Evolutionary conservation across 2,113 vertebrate genomes (phyloP).

Genomic region (Butorides virescens): DNA sequence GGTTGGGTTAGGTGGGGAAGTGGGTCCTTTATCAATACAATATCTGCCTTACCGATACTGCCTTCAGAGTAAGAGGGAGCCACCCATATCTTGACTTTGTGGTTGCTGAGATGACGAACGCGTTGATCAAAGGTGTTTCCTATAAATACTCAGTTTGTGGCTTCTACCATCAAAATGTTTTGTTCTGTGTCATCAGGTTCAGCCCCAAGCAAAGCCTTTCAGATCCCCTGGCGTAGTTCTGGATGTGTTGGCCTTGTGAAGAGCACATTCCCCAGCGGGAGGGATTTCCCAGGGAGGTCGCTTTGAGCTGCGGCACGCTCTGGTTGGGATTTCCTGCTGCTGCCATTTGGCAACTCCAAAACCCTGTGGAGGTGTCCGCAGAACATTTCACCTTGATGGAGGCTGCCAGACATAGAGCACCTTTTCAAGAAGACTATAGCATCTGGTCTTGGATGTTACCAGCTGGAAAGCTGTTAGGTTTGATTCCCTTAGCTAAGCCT

Average conservation of each 20-base stretch:
- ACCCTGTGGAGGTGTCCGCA: background rate
- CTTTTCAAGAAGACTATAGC: background rate
- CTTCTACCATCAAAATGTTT: background rate
- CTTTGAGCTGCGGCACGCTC: background rate
- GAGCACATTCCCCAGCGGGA: background rate
- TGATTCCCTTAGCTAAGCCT: background rate
- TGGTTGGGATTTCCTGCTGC: background rate
- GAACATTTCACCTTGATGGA: background rate
- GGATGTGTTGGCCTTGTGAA: accelerated
- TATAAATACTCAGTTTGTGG: background rate
- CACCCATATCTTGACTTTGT: background rate
- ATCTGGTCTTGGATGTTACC: background rate
- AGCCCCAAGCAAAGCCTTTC: background rate
- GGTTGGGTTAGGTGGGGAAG: background rate
- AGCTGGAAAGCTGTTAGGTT: background rate
- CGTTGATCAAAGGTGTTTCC: background rate
- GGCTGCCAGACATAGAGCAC: background rate
- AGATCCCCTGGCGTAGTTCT: accelerated
- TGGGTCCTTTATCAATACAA: accelerated
- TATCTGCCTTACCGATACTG: background rate
- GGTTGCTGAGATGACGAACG: background rate
- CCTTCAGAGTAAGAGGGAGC: background rate
- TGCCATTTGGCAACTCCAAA: background rate
- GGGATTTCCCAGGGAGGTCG: too few species aligned
- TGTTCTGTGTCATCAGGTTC: background rate